These are phyloP conservation scores for Calypte anna DNA, from an alignment of 2,113 vertebrate species.

Conservation along the genomic window DNA sequence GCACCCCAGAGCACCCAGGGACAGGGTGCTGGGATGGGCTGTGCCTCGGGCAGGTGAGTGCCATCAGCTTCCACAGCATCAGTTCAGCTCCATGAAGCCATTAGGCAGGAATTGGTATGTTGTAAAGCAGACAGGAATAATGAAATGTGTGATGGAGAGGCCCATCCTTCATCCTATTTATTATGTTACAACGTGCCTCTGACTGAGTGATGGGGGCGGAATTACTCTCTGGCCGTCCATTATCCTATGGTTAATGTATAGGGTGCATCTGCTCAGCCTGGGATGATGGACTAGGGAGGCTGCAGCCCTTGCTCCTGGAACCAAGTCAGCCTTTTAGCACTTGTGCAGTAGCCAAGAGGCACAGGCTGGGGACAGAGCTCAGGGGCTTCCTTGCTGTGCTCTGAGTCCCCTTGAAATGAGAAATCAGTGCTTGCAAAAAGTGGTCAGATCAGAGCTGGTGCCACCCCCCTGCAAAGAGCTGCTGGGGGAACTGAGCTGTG, in stretches of 20 bases:
- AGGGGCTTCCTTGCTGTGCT: accelerated
- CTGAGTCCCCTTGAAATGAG: background rate
- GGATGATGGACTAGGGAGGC: background rate
- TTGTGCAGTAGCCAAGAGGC: background rate
- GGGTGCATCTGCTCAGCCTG: background rate
- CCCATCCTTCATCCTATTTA: background rate
- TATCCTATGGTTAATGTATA: background rate
- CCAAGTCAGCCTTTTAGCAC: background rate
- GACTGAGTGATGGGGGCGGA: background rate
- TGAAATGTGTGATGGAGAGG: background rate
- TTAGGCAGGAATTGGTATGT: background rate
- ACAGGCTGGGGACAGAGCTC: background rate
- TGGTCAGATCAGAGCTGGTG: accelerated
- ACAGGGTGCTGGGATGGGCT: background rate
- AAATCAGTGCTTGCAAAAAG: background rate
- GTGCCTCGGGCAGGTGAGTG: too few species aligned
- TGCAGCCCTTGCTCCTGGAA: background rate
- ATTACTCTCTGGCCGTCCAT: background rate
- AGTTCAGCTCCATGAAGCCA: background rate
- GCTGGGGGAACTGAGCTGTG: accelerated
- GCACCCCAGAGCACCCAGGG: background rate
- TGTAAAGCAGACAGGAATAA: background rate
- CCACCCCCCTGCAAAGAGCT: background rate
- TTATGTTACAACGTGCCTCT: background rate
- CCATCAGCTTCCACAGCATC: accelerated